Conservation (phyloP, 2,797 vertebrate genomes). For the Natrix natrix region DNA sequence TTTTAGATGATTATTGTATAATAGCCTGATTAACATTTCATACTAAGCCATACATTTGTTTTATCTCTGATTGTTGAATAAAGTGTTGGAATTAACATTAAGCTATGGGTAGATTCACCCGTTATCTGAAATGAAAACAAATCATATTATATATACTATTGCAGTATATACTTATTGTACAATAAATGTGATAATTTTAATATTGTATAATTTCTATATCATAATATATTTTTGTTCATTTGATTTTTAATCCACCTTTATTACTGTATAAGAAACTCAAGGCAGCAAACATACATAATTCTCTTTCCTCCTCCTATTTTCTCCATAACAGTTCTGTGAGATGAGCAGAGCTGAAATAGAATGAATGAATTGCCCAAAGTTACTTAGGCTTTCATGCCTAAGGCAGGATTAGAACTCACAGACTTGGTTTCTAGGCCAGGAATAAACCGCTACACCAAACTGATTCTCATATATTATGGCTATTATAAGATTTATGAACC, state of each 20-base stretch:
- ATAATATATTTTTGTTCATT: not conserved
- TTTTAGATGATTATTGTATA: not conserved
- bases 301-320: not conserved
- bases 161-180: not conserved
- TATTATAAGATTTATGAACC: not conserved
- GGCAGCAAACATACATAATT: not conserved
- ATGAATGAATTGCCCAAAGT: not conserved
- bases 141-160: not conserved
- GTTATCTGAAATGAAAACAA: not conserved
- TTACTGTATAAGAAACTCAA: not conserved
- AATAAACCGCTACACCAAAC: not conserved
- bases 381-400: not conserved
- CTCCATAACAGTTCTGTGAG: not conserved
- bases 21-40: not conserved
- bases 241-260: not conserved
- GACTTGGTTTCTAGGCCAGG: not conserved
- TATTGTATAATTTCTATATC: not conserved
- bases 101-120: not conserved
- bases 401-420: not conserved
- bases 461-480: not conserved
- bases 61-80: not conserved
- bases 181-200: not conserved
- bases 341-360: not conserved
- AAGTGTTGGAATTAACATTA: not conserved
- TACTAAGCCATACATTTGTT: not conserved